phyloP scores from a whole-genome alignment of 2,888 invertebrate genomes.

The Chymomyza amoena region DNA sequence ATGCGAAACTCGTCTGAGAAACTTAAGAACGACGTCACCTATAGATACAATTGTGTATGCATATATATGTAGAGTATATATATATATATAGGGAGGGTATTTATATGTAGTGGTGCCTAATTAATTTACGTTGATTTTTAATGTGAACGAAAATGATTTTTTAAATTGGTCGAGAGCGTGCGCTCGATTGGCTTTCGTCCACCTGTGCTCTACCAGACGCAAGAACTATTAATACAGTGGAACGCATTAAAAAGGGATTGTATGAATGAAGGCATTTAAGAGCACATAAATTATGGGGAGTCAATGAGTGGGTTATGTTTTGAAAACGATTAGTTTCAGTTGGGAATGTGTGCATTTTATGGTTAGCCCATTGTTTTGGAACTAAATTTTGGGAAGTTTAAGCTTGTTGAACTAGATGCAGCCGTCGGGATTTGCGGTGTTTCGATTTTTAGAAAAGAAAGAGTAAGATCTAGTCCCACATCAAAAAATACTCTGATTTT shows the following conservation, averaged over 20 bases:
- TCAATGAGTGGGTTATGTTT: neutral
- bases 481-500: no score
- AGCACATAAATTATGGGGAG: neutral
- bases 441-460: no score
- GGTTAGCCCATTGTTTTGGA: no score
- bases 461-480: no score
- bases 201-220: neutral
- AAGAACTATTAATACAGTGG: neutral
- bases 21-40: slow-evolving; percentile 42
- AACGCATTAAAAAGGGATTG: neutral
- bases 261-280: neutral
- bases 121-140: slow-evolving; percentile 59
- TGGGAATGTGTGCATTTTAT: no score
- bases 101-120: slow-evolving; percentile 41
- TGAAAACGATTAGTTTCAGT: no score
- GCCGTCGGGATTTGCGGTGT: no score
- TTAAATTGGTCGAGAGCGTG: slow-evolving; percentile 44
- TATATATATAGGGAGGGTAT: neutral
- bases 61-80: neutral
- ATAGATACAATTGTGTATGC: slow-evolving; percentile 13
- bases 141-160: slow-evolving; percentile 50
- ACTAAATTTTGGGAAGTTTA: no score
- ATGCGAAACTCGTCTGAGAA: slow-evolving; percentile 29
- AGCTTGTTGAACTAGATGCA: no score
- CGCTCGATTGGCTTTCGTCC: neutral